Evolutionary conservation across 2,113 vertebrate genomes (phyloP).

Genomic region (Shinisaurus crocodilurus): DNA sequence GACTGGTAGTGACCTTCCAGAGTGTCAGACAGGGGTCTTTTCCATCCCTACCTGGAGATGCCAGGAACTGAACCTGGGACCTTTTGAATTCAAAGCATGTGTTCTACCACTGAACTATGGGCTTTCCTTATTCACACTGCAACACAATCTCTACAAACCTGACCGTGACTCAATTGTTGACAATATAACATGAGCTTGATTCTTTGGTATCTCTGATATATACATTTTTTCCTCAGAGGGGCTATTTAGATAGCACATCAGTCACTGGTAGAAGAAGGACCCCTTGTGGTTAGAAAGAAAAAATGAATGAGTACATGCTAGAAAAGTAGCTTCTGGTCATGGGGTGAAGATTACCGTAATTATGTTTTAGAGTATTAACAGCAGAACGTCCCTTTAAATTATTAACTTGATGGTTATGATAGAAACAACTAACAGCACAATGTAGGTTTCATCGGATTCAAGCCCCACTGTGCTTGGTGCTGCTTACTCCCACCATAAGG

Average conservation of each 20-base stretch:
- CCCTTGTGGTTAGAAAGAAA: constrained; percentile 25
- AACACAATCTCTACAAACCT: neutral
- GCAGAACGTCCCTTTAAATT: neutral
- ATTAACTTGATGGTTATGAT: neutral
- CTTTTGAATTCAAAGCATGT: neutral
- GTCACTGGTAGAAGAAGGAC: constrained; percentile 29
- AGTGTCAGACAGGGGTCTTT: too few species aligned
- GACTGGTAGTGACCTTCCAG: too few species aligned
- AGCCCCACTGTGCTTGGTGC: neutral
- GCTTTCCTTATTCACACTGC: neutral
- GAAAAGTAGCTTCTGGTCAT: neutral
- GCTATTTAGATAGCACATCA: neutral
- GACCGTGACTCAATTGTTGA: neutral
- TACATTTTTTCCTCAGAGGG: neutral
- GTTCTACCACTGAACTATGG: neutral
- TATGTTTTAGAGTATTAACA: neutral
- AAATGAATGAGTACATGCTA: neutral
- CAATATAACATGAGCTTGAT: neutral
- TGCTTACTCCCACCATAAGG: neutral
- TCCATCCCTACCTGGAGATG: too few species aligned
- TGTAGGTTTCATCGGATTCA: neutral
- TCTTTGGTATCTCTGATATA: neutral
- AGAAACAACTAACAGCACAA: neutral
- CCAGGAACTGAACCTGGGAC: neutral
- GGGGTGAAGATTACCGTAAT: neutral